Evolutionary conservation across 2,113 vertebrate genomes (phyloP), one percentile per base, ranked within the genome.

Genomic region (Oncorhynchus nerka): DNA sequence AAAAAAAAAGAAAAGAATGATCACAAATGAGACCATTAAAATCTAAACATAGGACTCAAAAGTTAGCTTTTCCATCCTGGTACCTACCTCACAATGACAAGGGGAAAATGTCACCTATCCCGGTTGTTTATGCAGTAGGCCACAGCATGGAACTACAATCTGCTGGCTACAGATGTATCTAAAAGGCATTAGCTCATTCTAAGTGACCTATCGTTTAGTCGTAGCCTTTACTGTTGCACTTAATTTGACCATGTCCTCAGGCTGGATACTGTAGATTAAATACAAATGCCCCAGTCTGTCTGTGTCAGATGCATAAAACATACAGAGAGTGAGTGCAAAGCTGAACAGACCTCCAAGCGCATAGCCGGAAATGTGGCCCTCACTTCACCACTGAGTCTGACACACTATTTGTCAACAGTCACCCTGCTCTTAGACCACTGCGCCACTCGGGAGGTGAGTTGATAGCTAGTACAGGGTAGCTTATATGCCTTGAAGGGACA

Each of bases 301-400:
- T 8, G 70, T 30, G 26, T 30, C 7, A 72, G 49, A 57, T 57
- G 22, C n/a, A 48, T 67, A 48, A 39, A 57, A 16, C 51, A 55
- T 15, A 34, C 32, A 55, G 15, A 55, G 20, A 64, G 34, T n/a
- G 51, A 55, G 12, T 55, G 51, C 15, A 55, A 16, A 55, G 16
- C 51, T 55, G 51, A 55, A 55, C 51, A 55, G 5, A 55, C 51
- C 51, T 55, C 16, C 4, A 51, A 15, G 49, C 15, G 5, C 28
- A 30, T 51, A 73, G 71, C 45, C 22, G 61, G 75, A 62, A 2
- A 71, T 55, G 11, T 39, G 16, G 11, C 19, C 16, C 28, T 19
- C 48, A 55, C 70, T 78, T 67, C 19, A 61, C 15, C 22, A 39
- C 34, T 55, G 55, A 55, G 13, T 55, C 24, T 68, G 71, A 73